Percentiles rank a stretch among this genome's conserved stretches.
Conservation (phyloP, 2,797 vertebrate genomes). For the Sternarchorhynchus goeldii region DNA sequence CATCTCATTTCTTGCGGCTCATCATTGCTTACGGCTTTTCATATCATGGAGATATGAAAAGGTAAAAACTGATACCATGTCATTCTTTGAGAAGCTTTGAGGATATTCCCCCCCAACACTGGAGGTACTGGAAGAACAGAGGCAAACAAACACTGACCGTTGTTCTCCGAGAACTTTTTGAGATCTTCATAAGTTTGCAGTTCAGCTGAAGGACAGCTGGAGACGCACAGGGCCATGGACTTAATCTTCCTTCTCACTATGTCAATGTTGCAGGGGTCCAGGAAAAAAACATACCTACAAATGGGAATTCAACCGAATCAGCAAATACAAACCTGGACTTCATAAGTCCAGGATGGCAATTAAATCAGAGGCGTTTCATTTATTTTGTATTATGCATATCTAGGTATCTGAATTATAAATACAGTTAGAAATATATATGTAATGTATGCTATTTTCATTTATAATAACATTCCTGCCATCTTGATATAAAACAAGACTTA, state of each 20-base stretch:
- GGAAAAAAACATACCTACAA: conserved; percentile 92
- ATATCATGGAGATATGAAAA: not conserved
- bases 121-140: not conserved
- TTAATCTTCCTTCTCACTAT: conserved; percentile 85
- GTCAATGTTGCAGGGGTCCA: conserved; percentile 96
- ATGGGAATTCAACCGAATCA: not conserved
- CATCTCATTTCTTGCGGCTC: not conserved
- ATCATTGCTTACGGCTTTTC: not conserved
- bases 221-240: conserved; percentile 91
- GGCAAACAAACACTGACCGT: conserved; percentile 79
- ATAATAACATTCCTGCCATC: too few species aligned
- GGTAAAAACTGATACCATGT: not conserved
- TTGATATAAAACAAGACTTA: too few species aligned
- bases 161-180: conserved; percentile 83
- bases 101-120: not conserved
- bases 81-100: not conserved
- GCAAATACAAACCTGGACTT: too few species aligned
- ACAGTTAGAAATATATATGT: too few species aligned
- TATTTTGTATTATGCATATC: too few species aligned
- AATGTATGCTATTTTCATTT: too few species aligned
- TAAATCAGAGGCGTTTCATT: too few species aligned
- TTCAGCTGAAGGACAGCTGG: conserved; percentile 82
- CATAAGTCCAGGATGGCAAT: too few species aligned
- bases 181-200: conserved; percentile 81
- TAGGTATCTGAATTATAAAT: too few species aligned